Percentiles rank a stretch among this genome's conserved stretches.
These are phyloP conservation scores for Hydrolagus affinis DNA, from an alignment of 2,113 vertebrate species.

Conservation along the genomic window DNA sequence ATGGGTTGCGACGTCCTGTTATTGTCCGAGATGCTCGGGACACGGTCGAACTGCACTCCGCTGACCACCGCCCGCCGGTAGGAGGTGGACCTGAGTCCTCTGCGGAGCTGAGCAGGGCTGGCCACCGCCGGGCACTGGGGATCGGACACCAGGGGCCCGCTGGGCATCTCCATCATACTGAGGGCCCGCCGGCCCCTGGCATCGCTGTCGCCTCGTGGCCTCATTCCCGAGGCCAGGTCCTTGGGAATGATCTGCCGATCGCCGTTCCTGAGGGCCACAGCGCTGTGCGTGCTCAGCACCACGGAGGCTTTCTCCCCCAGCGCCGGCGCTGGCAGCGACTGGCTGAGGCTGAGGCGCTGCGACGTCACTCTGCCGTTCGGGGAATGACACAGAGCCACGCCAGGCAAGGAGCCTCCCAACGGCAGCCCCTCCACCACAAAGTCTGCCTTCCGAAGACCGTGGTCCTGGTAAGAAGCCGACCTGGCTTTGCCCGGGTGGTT, in stretches of 20 bases:
- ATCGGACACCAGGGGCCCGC: slow-evolving; percentile 45
- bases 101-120: slow-evolving; percentile 57
- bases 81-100: slow-evolving; percentile 81
- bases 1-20: slow-evolving; percentile 62
- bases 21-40: slow-evolving; percentile 51
- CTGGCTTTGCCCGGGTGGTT: slow-evolving; percentile 51
- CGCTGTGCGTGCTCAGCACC: slow-evolving; percentile 76
- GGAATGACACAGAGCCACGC: slow-evolving; percentile 35
- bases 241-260: slow-evolving; percentile 84
- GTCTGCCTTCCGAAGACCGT: slow-evolving; percentile 63
- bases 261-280: slow-evolving; percentile 70
- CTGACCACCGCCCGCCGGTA: slow-evolving; percentile 87
- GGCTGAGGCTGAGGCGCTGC: slow-evolving; percentile 40
- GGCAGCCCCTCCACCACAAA: slow-evolving; percentile 62
- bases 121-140: slow-evolving; percentile 48
- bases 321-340: slow-evolving; percentile 24
- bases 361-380: slow-evolving; percentile 40
- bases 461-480: slow-evolving; percentile 71
- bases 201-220: slow-evolving; percentile 51
- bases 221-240: slow-evolving; percentile 60
- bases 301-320: slow-evolving; percentile 44
- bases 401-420: background rate
- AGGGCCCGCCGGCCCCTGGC: slow-evolving; percentile 57
- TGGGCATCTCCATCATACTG: slow-evolving; percentile 74
- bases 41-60: slow-evolving; percentile 63